A percentile compares a stretch with the other conserved stretches of the same genome.
Evolutionary conservation across 2,113 vertebrate species (phyloP).

Genomic region (Eupsittula cactorum): DNA sequence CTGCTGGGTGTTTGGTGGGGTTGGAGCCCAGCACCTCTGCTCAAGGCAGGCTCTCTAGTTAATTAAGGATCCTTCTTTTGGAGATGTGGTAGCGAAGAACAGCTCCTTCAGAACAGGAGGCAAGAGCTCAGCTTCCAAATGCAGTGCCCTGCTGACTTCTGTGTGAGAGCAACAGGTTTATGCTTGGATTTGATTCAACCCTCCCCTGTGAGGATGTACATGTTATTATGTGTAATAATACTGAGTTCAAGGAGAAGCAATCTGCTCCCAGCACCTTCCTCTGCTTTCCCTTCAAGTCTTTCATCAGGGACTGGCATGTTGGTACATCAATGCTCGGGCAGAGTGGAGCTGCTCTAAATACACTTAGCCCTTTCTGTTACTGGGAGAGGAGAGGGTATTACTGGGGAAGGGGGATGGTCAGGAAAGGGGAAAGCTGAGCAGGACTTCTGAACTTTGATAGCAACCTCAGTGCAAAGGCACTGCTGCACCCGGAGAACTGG

Average conservation of each 20-base stretch:
- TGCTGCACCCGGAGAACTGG: neutral
- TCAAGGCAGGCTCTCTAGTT: neutral
- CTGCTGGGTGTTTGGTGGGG: neutral
- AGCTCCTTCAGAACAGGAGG: constrained; percentile 9
- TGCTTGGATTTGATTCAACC: constrained; percentile 5
- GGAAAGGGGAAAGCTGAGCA: neutral
- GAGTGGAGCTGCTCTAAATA: neutral
- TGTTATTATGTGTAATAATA: neutral
- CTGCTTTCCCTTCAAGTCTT: neutral
- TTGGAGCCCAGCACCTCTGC: neutral
- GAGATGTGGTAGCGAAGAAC: neutral
- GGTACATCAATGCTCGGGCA: accelerated
- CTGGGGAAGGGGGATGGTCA: neutral
- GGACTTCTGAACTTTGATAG: neutral
- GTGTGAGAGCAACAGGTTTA: constrained; percentile 28
- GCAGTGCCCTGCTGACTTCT: neutral
- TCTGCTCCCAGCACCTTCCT: neutral
- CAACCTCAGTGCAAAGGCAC: neutral
- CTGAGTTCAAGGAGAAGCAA: constrained; percentile 6
- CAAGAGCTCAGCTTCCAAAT: constrained; percentile 16
- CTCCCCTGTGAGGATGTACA: neutral
- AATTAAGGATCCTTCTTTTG: neutral
- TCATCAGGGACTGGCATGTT: neutral
- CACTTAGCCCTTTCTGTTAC: neutral
- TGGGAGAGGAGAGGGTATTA: neutral